These are phyloP conservation scores for Chymomyza procnemis DNA, from an alignment of 2,888 invertebrate species.

Conservation along the genomic window DNA sequence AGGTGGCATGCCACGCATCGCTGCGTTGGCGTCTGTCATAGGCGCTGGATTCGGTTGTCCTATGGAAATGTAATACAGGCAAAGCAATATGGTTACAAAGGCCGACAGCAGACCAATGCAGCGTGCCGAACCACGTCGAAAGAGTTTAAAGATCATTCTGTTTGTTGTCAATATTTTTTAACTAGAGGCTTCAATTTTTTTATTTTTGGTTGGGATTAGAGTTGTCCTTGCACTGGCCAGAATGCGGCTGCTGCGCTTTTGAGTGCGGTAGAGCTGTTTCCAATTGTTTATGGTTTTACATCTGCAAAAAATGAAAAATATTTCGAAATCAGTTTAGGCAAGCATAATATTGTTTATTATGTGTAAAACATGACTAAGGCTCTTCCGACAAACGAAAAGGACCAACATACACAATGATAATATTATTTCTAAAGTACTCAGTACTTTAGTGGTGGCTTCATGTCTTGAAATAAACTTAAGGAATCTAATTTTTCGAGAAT, in stretches of 20 bases:
- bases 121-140: conserved; percentile 78
- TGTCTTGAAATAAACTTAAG: too few relatives aligned
- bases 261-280: background rate
- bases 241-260: background rate
- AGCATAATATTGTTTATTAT: too few relatives aligned
- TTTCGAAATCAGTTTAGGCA: too few relatives aligned
- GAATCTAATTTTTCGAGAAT: too few relatives aligned
- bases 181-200: background rate
- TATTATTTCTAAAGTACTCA: too few relatives aligned
- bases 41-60: conserved; percentile 74
- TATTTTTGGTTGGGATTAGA: background rate
- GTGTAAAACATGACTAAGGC: too few relatives aligned
- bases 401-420: too few relatives aligned
- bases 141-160: conserved; percentile 77
- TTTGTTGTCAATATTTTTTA: conserved; percentile 1
- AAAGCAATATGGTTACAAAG: conserved; percentile 77
- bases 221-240: background rate
- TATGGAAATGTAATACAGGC: conserved; percentile 78
- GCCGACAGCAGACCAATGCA: conserved; percentile 78
- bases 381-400: too few relatives aligned
- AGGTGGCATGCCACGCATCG: conserved; percentile 27
- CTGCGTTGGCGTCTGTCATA: conserved; percentile 51
- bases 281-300: conserved; percentile 27
- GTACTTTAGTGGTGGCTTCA: too few relatives aligned
- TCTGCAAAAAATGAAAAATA: conserved; percentile 32